These are phyloP conservation scores for Varecia variegata DNA, from an alignment of 2,797 vertebrate genomes.

Conservation along the genomic window DNA sequence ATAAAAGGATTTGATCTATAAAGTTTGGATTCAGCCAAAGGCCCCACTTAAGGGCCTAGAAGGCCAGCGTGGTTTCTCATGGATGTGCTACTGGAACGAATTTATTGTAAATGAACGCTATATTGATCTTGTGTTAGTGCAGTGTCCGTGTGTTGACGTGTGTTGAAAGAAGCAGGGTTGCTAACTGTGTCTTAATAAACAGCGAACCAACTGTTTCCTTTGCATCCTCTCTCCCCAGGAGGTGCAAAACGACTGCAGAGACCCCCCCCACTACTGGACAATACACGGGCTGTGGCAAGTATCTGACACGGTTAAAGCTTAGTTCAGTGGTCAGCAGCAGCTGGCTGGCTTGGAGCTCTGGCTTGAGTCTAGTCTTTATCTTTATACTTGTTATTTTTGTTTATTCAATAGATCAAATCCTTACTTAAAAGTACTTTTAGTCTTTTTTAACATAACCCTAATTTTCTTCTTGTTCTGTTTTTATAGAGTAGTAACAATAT, in stretches of 20 bases:
- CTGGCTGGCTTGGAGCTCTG: accelerated
- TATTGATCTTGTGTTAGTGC: accelerated
- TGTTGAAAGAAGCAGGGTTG: neutral
- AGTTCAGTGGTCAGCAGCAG: neutral
- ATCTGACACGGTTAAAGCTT: accelerated
- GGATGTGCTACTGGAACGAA: accelerated
- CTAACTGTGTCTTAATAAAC: neutral
- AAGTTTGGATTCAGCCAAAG: too few species aligned
- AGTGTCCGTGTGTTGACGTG: accelerated
- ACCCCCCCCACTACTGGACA: constrained; percentile 70
- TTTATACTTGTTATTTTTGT: neutral
- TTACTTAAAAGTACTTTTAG: neutral
- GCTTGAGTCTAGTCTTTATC: too few species aligned
- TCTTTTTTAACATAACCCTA: neutral
- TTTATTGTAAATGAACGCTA: accelerated
- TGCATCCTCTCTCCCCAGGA: neutral
- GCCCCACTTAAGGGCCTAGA: too few species aligned
- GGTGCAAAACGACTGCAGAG: neutral
- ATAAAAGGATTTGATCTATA: too few species aligned
- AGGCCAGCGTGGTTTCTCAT: accelerated
- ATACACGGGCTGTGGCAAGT: constrained; percentile 75
- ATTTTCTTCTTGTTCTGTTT: neutral
- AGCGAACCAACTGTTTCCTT: accelerated
- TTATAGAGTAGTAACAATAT: neutral
- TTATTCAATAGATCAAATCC: neutral